A percentile compares a stretch with the other conserved stretches of the same genome.
phyloP scores from a whole-genome alignment of 2,113 vertebrate genomes.

The Herpetotheres cachinnans region DNA sequence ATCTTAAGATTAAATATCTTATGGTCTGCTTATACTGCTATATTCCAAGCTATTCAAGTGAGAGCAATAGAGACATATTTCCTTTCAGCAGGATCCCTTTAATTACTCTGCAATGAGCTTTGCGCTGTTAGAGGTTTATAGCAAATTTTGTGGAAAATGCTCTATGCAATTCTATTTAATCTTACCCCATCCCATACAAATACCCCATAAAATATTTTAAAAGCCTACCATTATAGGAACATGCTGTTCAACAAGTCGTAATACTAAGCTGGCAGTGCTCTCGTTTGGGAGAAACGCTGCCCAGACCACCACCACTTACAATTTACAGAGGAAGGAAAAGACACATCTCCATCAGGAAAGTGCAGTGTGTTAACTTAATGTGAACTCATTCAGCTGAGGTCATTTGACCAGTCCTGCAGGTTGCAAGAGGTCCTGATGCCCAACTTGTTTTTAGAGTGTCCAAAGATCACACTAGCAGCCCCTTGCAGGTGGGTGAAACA shows the following conservation, averaged over 20 bases:
- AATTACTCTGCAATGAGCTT: constrained; percentile 27
- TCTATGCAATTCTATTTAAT: neutral
- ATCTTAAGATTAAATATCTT: neutral
- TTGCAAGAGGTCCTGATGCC: neutral
- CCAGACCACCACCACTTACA: neutral
- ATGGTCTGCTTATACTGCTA: neutral
- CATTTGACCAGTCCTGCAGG: neutral
- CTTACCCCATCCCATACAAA: constrained; percentile 2
- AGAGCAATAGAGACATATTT: constrained; percentile 1
- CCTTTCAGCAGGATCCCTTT: constrained; percentile 1
- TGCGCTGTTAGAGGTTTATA: constrained; percentile 9
- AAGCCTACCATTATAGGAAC: neutral
- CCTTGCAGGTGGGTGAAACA: neutral
- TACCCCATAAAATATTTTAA: constrained; percentile 24
- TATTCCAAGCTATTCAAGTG: neutral
- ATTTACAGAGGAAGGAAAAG: neutral
- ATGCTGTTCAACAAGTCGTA: neutral
- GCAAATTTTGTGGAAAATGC: neutral
- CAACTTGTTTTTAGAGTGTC: neutral
- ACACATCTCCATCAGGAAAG: neutral
- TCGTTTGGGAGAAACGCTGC: neutral
- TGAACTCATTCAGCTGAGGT: neutral
- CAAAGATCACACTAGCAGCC: neutral
- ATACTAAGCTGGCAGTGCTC: neutral
- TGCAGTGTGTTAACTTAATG: neutral